Evolutionary conservation across 2,797 vertebrate genomes (phyloP).

Genomic region (Hippopotamyrus pictus): DNA sequence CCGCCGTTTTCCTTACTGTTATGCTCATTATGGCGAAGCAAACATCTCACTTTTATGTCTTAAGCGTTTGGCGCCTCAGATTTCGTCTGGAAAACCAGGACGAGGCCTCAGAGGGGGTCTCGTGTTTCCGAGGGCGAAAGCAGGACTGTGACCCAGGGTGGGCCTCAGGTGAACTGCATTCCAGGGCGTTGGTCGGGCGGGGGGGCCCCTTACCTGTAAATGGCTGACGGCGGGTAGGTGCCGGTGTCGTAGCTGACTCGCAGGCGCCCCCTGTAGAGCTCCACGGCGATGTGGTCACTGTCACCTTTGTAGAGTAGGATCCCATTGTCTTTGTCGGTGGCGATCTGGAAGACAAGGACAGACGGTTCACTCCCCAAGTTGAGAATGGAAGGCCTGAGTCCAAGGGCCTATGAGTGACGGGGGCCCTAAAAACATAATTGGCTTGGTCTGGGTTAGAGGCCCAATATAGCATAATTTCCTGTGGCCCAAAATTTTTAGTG

Average conservation of each 20-base stretch:
- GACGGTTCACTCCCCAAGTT: background rate
- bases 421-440: background rate
- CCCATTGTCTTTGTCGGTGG: constrained; percentile 92
- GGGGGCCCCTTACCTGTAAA: constrained; percentile 78
- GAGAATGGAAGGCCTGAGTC: background rate
- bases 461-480: background rate
- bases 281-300: constrained; percentile 86
- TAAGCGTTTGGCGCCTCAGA: background rate
- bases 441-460: background rate
- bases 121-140: background rate
- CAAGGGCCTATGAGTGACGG: background rate
- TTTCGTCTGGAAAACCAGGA: constrained; percentile 11
- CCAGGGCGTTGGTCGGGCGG: background rate
- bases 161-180: background rate
- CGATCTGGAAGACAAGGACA: constrained; percentile 65
- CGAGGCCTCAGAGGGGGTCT: background rate
- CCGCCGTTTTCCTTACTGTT: background rate
- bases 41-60: constrained; percentile 8
- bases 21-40: constrained; percentile 8
- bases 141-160: background rate
- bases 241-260: constrained; percentile 93
- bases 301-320: constrained; percentile 91
- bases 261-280: constrained; percentile 87
- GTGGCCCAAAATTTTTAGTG: background rate
- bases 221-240: constrained; percentile 84